phyloP scores from a whole-genome alignment of 2,113 vertebrate genomes.

The Grus americana region DNA sequence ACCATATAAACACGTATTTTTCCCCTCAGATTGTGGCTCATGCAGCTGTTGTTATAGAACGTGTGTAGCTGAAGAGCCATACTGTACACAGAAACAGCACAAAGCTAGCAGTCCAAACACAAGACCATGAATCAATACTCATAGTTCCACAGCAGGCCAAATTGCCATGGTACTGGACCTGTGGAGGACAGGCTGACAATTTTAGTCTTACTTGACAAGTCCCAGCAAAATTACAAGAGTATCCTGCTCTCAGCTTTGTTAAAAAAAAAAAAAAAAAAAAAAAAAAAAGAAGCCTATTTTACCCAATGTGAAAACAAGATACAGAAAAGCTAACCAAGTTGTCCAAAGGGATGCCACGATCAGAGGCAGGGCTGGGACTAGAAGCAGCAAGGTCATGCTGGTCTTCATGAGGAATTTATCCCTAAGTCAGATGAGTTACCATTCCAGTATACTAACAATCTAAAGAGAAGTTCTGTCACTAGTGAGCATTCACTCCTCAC shows the following conservation, averaged over 20 bases:
- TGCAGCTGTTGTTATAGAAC: neutral
- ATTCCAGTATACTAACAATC: neutral
- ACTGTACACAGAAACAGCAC: neutral
- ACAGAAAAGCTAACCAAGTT: neutral
- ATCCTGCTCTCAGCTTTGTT: neutral
- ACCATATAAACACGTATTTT: neutral
- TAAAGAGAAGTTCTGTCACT: neutral
- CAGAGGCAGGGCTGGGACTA: neutral
- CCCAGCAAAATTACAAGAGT: neutral
- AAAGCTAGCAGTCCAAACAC: neutral
- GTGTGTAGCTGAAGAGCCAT: neutral
- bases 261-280: neutral
- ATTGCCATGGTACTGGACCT: neutral
- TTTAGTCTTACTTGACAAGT: neutral
- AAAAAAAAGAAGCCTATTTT: neutral
- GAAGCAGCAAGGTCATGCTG: neutral
- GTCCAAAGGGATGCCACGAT: neutral
- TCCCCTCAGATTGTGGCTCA: neutral
- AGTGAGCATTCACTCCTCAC: neutral
- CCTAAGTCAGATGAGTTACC: neutral
- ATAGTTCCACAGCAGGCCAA: neutral
- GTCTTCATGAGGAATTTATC: neutral
- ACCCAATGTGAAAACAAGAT: neutral
- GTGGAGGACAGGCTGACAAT: neutral
- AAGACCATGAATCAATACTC: neutral